Conservation (phyloP, 2,113 vertebrate genomes). For the Sceloporus undulatus region DNA sequence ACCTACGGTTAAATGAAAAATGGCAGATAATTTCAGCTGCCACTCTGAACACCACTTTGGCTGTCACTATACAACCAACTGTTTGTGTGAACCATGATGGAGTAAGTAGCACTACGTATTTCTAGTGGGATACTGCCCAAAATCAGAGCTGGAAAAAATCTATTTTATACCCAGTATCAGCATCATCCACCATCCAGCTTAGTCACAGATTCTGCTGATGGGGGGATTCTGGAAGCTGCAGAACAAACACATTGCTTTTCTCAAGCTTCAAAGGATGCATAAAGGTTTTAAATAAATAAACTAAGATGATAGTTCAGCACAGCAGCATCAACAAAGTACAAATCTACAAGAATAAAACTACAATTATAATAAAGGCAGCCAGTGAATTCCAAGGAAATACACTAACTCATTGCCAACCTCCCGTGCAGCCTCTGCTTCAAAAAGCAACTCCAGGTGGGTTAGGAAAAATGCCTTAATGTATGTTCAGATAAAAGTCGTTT, state of each 20-base stretch:
- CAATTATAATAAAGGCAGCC: background rate
- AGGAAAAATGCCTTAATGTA: background rate
- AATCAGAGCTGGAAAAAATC: background rate
- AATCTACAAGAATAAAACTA: background rate
- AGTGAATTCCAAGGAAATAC: background rate
- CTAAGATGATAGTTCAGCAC: background rate
- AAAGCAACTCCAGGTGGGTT: accelerated
- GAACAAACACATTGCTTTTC: background rate
- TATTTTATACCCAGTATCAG: too few relatives aligned
- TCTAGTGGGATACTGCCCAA: background rate
- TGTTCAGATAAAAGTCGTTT: background rate
- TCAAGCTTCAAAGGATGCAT: background rate
- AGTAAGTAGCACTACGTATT: background rate
- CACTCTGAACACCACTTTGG: background rate
- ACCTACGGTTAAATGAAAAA: conserved; percentile 18
- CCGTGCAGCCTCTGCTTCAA: accelerated
- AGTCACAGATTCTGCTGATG: too few relatives aligned
- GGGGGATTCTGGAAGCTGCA: too few relatives aligned
- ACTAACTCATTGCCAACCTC: background rate
- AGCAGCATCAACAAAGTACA: background rate
- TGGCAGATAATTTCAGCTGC: conserved; percentile 20
- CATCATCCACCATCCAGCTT: background rate
- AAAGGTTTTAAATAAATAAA: background rate
- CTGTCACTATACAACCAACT: background rate
- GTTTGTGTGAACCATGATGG: background rate